A percentile compares a stretch with the other conserved stretches of the same genome.
Conservation (phyloP, 2,113 vertebrate species). For the Perca fluviatilis region DNA sequence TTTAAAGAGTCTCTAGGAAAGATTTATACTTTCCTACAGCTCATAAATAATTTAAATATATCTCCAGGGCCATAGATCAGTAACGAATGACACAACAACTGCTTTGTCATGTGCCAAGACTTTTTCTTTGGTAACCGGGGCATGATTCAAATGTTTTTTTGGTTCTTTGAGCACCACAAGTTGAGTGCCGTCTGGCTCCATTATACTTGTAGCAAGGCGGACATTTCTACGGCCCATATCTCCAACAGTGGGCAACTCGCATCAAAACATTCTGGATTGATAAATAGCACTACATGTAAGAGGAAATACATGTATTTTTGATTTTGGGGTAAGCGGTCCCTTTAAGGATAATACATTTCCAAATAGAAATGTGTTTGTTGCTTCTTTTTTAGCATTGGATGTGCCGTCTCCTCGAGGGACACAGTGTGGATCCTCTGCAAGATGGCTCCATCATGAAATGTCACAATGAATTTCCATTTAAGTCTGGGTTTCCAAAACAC, state of each 20-base stretch:
- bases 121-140: background rate
- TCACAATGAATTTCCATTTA: slow-evolving; percentile 27
- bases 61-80: background rate
- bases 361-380: background rate
- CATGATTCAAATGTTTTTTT: too few species aligned
- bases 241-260: too few species aligned
- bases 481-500: background rate
- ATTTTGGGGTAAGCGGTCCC: too few species aligned
- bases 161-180: too few species aligned
- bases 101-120: background rate
- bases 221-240: too few species aligned
- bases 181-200: too few species aligned
- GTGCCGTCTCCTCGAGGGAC: background rate
- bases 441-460: slow-evolving; percentile 2
- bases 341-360: background rate
- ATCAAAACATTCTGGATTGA: too few species aligned
- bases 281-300: too few species aligned
- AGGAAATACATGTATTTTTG: too few species aligned
- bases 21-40: background rate
- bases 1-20: too few species aligned
- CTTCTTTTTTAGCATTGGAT: background rate
- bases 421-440: slow-evolving; percentile 18
- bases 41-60: background rate
- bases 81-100: background rate
- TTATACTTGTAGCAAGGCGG: too few species aligned